Evolutionary conservation across 2,113 vertebrate genomes (phyloP).

Genomic region (Grammomys surdaster): DNA sequence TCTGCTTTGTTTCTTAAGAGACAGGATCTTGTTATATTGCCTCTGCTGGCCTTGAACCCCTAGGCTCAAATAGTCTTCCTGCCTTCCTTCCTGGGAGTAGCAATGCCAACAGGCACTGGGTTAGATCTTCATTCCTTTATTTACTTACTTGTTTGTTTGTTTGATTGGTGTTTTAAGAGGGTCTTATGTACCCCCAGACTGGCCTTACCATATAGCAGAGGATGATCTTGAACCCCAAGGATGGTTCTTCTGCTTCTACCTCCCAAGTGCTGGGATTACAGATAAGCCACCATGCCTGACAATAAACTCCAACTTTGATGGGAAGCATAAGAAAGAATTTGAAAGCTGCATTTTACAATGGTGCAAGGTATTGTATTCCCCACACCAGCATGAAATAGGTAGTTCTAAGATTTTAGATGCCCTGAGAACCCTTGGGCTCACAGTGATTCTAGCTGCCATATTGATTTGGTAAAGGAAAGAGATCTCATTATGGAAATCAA

Average conservation of each 20-base stretch:
- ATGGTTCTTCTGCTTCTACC: background rate
- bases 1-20: background rate
- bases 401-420: background rate
- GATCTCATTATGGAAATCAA: slow-evolving; percentile 51
- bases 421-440: background rate
- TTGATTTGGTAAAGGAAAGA: slow-evolving; percentile 21
- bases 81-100: background rate
- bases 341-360: slow-evolving; percentile 34
- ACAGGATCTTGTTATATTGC: background rate
- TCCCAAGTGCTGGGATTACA: background rate
- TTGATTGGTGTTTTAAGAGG: background rate
- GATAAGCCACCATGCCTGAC: background rate
- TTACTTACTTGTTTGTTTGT: background rate
- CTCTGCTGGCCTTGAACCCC: background rate
- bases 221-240: background rate
- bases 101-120: background rate
- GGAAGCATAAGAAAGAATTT: background rate
- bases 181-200: background rate
- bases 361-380: background rate
- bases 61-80: background rate
- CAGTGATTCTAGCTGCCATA: slow-evolving; percentile 45
- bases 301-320: background rate
- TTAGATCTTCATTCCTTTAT: background rate
- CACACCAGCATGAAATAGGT: background rate
- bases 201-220: background rate